Percentiles rank a stretch among this genome's conserved stretches.
Conservation (phyloP, 1,140 invertebrate genomes). For the Brachionus sp. region DNA sequence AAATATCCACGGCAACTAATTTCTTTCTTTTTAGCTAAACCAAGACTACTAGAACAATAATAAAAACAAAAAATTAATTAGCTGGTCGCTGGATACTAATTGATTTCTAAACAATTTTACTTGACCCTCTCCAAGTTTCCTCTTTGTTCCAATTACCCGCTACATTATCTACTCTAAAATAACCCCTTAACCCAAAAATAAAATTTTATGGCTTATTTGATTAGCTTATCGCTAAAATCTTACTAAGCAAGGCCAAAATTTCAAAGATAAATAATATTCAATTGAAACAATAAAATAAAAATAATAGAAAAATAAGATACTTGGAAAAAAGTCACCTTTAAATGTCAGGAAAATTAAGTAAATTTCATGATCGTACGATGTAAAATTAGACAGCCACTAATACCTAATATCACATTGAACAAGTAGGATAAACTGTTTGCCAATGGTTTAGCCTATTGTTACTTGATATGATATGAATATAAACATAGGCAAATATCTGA, state of each 20-base stretch:
- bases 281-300: background rate
- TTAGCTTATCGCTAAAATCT: background rate
- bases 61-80: slow-evolving; percentile 39
- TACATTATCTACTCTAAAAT: slow-evolving; percentile 8
- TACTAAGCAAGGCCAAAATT: background rate
- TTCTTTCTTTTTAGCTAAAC: background rate
- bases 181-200: background rate
- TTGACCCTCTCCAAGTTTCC: slow-evolving; percentile 18
- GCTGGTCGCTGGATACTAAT: slow-evolving; percentile 23
- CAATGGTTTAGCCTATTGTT: background rate
- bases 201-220: background rate
- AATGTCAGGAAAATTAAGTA: background rate
- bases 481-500: background rate
- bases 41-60: slow-evolving; percentile 14
- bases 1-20: slow-evolving; percentile 38
- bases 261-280: background rate
- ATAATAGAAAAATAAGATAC: background rate
- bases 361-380: background rate
- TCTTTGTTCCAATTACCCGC: background rate
- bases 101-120: slow-evolving; percentile 22
- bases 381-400: background rate
- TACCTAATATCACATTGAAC: background rate
- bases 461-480: background rate
- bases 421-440: background rate
- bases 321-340: background rate